Evolutionary conservation across 2,888 invertebrate genomes (phyloP).

Genomic region (Resseliella maxima): DNA sequence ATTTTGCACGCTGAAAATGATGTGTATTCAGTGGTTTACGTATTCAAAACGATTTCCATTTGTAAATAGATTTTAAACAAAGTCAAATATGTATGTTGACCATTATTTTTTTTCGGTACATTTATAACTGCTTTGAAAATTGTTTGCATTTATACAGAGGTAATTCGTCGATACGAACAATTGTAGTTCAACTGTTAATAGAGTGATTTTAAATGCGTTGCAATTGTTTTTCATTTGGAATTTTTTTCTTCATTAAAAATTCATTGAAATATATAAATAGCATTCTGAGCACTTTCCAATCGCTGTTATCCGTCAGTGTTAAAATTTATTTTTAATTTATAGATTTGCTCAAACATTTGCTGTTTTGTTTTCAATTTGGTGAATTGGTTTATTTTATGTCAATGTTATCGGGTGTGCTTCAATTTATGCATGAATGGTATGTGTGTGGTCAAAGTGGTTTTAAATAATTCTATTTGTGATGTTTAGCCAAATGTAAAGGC

Average conservation of each 20-base stretch:
- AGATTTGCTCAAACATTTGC: conserved; percentile 20
- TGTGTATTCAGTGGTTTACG: neutral
- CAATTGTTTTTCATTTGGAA: neutral
- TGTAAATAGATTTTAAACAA: neutral
- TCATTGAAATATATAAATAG: neutral
- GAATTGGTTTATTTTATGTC: conserved; percentile 17
- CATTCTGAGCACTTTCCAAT: neutral
- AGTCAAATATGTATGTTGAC: neutral
- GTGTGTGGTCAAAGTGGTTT: conserved; percentile 42
- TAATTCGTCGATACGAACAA: neutral
- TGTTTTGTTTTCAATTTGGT: conserved; percentile 39
- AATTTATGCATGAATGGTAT: neutral
- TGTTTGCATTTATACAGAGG: conserved; percentile 10
- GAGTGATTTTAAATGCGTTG: conserved; percentile 8
- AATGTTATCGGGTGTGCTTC: neutral
- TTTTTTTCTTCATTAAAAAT: neutral
- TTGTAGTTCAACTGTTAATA: conserved; percentile 26
- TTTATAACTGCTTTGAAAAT: neutral
- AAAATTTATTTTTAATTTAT: neutral
- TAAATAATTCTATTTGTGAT: conserved; percentile 19
- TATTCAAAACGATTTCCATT: neutral
- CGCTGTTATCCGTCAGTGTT: neutral
- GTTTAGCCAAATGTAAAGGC: conserved; percentile 42
- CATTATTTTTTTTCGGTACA: neutral
- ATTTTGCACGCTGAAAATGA: neutral